phyloP scores from a whole-genome alignment of 2,888 invertebrate genomes.

The Lithophane ornitopus region DNA sequence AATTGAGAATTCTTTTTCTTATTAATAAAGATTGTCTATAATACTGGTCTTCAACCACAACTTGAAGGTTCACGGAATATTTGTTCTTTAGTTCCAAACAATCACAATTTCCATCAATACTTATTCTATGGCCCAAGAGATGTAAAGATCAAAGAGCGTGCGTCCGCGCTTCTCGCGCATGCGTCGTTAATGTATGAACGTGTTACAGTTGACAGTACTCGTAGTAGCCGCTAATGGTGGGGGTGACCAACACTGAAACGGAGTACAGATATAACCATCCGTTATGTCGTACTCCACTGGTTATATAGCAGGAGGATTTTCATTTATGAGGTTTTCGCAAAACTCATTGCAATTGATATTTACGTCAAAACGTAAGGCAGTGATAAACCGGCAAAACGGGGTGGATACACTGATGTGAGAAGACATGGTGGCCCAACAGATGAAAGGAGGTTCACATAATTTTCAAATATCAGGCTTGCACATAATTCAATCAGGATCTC shows the following conservation, averaged over 20 bases:
- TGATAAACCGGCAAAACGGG: no score
- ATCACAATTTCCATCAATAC: neutral
- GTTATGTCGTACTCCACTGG: neutral
- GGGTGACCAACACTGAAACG: constrained; percentile 35
- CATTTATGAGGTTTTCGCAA: constrained; percentile 4
- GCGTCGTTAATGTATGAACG: constrained; percentile 51
- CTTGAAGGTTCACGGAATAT: no score
- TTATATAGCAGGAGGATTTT: neutral
- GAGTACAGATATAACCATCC: neutral
- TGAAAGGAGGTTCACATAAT: neutral
- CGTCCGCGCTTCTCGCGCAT: constrained; percentile 34
- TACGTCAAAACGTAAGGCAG: no score
- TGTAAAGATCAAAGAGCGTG: constrained; percentile 62
- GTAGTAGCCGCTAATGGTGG: constrained; percentile 36
- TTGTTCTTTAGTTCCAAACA: neutral
- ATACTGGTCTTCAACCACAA: no score
- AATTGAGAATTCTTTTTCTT: no score
- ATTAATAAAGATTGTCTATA: no score
- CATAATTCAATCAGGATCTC: no score
- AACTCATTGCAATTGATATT: constrained; percentile 3
- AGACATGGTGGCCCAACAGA: no score
- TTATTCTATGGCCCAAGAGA: constrained; percentile 53
- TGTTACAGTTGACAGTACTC: constrained; percentile 35
- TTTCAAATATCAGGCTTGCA: neutral
- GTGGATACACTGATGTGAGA: no score